Evolutionary conservation across 2,888 invertebrate species (phyloP), one percentile per base, ranked within the genome.

Genomic region (Sinotaia quadrata): DNA sequence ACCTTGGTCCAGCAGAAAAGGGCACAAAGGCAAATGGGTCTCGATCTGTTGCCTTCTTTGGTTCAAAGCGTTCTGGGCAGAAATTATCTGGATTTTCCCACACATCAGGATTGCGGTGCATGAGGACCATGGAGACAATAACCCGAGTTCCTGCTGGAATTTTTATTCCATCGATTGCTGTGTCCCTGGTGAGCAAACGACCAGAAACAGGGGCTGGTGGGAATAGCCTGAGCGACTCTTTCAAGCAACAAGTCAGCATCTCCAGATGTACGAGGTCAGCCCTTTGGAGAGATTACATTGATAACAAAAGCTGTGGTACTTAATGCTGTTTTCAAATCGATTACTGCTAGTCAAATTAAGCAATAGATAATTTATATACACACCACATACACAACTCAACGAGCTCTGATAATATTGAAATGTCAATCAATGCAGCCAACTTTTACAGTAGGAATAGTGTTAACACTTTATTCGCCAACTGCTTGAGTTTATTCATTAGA

Each of bases 81-180:
- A 75, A 84, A 41, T 78, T 69, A 59, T 72, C 57, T 21, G 76
- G 76, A n/a, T 78, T 75, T 0, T 75, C 73, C 83, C 83, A 84
- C 0, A 84, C 77, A 5, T 65, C 60, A n/a, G 77, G 76, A 54
- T 83, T 81, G 36, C 80, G 79, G 69, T 84, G 82, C n/a, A 84
- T 58, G 21, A 62, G 52, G 51, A 78, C 73, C n/a, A 81, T 72
- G 10, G 67, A 41, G 8, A 82, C 68, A 21, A 74, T 73, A 1
- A 83, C 61, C 8, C 75, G 34, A 0, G 77, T 72, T 0, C 79
- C 80, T 18, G 70, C 65, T 5, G 81, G 84, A 1, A 83, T 63
- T 7, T 57, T 71, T 7, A 70, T 58, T 5, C 82, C 83, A 36
- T 83, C 79, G 34, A 85, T 73, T 4, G 49, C 70, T 34, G 81